These are phyloP conservation scores for Asteroscopus sphinx DNA, from an alignment of 2,888 invertebrate species.

Conservation along the genomic window DNA sequence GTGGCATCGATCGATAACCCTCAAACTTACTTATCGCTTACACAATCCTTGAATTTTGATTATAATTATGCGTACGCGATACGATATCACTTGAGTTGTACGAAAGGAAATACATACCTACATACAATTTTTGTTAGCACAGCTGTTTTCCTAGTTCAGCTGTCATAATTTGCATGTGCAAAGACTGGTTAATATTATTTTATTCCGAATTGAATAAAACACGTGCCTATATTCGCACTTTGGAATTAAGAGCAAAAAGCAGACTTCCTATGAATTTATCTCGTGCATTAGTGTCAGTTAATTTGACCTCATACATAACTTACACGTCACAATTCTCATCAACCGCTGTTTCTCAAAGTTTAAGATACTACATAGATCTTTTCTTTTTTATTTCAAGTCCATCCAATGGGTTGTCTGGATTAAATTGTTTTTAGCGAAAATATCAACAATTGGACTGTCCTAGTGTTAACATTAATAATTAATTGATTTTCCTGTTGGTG, in stretches of 20 bases:
- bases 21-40: not conserved
- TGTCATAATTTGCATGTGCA: constrained; percentile 28
- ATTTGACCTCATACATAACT: constrained; percentile 9
- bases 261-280: not conserved
- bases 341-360: constrained; percentile 2
- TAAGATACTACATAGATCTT: constrained; percentile 8
- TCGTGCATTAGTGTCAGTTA: not conserved
- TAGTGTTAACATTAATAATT: no score
- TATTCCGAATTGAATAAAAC: constrained; percentile 7
- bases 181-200: constrained; percentile 7
- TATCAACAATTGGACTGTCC: no score
- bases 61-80: constrained; percentile 6
- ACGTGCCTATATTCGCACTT: constrained; percentile 4
- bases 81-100: constrained; percentile 2
- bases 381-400: no score
- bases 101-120: constrained; percentile 3
- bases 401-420: no score
- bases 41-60: constrained; percentile 14
- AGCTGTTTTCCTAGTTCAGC: constrained; percentile 19
- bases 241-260: constrained; percentile 11
- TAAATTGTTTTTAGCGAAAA: no score
- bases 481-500: no score
- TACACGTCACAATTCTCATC: constrained; percentile 7
- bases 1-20: constrained; percentile 3
- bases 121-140: not conserved